Percentiles rank a stretch among this genome's conserved stretches.
Conservation (phyloP, 2,113 vertebrate species). For the Pituophis catenifer region DNA sequence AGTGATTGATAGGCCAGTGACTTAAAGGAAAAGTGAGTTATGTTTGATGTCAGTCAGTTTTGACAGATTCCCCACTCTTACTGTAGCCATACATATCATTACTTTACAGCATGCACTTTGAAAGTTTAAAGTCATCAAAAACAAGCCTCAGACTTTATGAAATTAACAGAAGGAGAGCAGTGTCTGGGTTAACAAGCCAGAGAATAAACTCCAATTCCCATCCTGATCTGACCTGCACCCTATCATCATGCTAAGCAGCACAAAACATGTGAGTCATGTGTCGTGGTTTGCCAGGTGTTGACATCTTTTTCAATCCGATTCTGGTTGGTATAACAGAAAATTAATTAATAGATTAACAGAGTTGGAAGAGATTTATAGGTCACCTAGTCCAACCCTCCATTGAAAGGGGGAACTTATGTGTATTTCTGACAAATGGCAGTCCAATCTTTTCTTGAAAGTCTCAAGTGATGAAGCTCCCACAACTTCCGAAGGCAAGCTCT, state of each 20-base stretch:
- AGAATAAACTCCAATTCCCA: background rate
- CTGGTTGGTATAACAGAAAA: background rate
- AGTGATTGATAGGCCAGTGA: conserved; percentile 31
- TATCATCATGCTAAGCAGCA: background rate
- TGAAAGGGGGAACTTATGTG: too few relatives aligned
- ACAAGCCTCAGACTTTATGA: background rate
- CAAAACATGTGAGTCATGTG: background rate
- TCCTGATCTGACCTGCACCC: background rate
- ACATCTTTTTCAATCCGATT: background rate
- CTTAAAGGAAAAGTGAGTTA: conserved; percentile 39
- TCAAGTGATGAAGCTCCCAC: too few relatives aligned
- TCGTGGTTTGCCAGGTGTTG: too few relatives aligned
- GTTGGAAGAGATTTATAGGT: too few relatives aligned
- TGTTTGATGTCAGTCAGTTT: conserved; percentile 54
- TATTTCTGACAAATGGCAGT: too few relatives aligned
- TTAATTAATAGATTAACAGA: background rate
- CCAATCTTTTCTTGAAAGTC: too few relatives aligned
- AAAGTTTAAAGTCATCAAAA: conserved; percentile 3
- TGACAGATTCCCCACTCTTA: conserved; percentile 28
- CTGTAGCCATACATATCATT: background rate
- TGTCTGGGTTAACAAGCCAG: background rate
- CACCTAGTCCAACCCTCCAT: too few relatives aligned
- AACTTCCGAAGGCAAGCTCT: too few relatives aligned
- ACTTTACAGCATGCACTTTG: background rate
- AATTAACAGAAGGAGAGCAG: background rate